Evolutionary conservation across 2,888 invertebrate species (phyloP).

Genomic region (Sicus ferrugineus): DNA sequence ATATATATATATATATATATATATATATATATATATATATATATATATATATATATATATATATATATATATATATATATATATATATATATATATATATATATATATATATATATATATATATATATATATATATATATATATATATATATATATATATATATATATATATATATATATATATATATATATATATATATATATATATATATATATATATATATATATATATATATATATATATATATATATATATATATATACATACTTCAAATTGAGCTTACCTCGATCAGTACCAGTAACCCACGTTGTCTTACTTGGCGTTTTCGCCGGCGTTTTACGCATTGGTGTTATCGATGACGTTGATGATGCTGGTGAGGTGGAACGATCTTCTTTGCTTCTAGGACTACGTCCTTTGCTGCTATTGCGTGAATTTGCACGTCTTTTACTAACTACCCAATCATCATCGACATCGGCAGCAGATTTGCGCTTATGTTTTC

Average conservation of each 20-base stretch:
- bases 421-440: conserved; percentile 54
- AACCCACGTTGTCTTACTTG: conserved; percentile 53
- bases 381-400: conserved; percentile 58
- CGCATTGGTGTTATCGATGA: conserved; percentile 54
- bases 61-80: not conserved
- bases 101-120: not conserved
- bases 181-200: not conserved
- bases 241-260: not conserved
- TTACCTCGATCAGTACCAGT: conserved; percentile 41
- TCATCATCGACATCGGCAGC: conserved; percentile 65
- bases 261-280: conserved; percentile 33
- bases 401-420: conserved; percentile 58
- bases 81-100: not conserved
- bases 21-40: not conserved
- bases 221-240: conserved; percentile 2
- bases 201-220: not conserved
- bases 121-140: not conserved
- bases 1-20: not conserved
- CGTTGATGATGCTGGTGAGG: conserved; percentile 59
- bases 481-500: conserved; percentile 59
- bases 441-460: conserved; percentile 60
- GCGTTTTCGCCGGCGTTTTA: conserved; percentile 44
- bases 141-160: not conserved
- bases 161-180: not conserved
- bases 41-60: not conserved